Evolutionary conservation across 2,888 invertebrate genomes (phyloP).

Genomic region (Caenorhabditis japonica): DNA sequence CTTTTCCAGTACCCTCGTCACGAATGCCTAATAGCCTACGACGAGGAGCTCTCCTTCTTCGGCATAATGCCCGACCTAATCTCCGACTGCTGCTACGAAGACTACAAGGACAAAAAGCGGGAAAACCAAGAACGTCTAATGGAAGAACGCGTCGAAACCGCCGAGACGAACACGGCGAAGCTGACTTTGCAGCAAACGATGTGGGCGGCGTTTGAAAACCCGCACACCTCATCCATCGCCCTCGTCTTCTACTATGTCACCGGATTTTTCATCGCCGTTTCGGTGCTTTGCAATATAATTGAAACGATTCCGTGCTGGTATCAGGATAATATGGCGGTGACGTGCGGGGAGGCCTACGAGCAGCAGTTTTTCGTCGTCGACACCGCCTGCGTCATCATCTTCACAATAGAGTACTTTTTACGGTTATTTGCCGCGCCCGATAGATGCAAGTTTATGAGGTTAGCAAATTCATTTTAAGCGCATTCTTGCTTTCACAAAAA

Average conservation of each 20-base stretch:
- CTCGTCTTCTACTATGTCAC: slow-evolving; percentile 99
- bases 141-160: slow-evolving; percentile 84
- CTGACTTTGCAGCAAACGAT: slow-evolving; percentile 80
- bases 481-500: not conserved
- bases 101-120: slow-evolving; percentile 96
- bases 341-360: slow-evolving; percentile 97
- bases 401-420: slow-evolving; percentile 96
- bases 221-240: slow-evolving; percentile 98
- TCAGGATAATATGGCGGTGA: slow-evolving; percentile 77
- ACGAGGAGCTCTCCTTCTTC: slow-evolving; percentile 98
- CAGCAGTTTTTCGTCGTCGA: slow-evolving; percentile 88
- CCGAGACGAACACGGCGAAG: slow-evolving; percentile 68
- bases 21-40: slow-evolving; percentile 98
- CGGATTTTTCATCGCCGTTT: slow-evolving; percentile 95
- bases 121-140: slow-evolving; percentile 97
- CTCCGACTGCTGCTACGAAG: slow-evolving; percentile 99
- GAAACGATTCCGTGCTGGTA: slow-evolving; percentile 81
- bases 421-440: slow-evolving; percentile 96
- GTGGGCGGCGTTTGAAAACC: slow-evolving; percentile 99
- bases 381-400: slow-evolving; percentile 99
- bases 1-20: slow-evolving; percentile 93
- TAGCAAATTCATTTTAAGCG: too few species aligned
- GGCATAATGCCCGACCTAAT: slow-evolving; percentile 93
- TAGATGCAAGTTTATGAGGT: slow-evolving; percentile 74
- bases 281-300: slow-evolving; percentile 98